These are phyloP conservation scores for Uloborus plumipes DNA, from an alignment of 2,888 invertebrate species.

Conservation along the genomic window DNA sequence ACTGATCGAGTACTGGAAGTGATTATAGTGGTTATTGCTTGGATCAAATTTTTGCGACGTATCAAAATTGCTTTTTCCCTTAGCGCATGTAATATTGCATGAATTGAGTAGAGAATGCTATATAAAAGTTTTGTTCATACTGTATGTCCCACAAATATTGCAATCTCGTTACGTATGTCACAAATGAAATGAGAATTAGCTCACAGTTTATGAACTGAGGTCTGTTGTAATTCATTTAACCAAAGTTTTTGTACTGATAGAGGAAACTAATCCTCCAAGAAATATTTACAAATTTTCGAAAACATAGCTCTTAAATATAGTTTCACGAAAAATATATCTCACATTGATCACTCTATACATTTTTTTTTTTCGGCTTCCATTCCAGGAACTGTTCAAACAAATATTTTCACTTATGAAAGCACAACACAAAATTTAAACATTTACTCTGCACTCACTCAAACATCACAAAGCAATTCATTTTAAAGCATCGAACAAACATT, in stretches of 20 bases:
- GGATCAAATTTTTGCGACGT: too few relatives aligned
- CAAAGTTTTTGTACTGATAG: too few relatives aligned
- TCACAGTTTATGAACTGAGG: too few relatives aligned
- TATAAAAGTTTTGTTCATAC: too few relatives aligned
- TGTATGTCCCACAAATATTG: too few relatives aligned
- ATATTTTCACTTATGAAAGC: conserved; percentile 16
- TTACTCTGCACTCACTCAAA: not conserved
- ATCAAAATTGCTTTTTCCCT: too few relatives aligned
- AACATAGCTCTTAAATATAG: conserved; percentile 20
- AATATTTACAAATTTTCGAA: conserved; percentile 21
- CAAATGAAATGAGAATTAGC: too few relatives aligned
- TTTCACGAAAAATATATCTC: conserved; percentile 24
- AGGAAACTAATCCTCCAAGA: conserved; percentile 15
- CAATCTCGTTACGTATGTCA: too few relatives aligned
- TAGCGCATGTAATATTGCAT: too few relatives aligned
- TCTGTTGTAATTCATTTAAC: too few relatives aligned
- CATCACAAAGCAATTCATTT: conserved; percentile 23
- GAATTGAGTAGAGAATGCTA: too few relatives aligned
- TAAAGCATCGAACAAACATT: not conserved
- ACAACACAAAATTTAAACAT: conserved; percentile 16
- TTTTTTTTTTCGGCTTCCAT: conserved; percentile 9
- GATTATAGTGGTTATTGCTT: conserved; percentile 4
- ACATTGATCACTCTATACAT: conserved; percentile 15
- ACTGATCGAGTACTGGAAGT: conserved; percentile 2
- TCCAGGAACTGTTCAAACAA: conserved; percentile 21